Conservation (phyloP, 2,797 vertebrate species). For the Sebastiscus albofasciatus region DNA sequence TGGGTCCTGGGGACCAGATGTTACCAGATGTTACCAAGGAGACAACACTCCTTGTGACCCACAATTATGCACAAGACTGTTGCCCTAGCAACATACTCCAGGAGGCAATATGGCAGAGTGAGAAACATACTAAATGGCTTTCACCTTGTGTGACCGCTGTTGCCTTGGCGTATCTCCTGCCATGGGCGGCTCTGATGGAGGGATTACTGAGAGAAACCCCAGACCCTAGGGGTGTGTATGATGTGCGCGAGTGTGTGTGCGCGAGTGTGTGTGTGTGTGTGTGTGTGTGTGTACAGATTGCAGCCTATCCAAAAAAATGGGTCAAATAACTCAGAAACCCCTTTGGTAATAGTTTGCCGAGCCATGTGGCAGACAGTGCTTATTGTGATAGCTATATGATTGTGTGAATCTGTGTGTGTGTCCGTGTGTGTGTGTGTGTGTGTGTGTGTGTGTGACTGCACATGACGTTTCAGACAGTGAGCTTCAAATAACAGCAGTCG, state of each 20-base stretch:
- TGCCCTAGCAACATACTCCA: slow-evolving; percentile 64
- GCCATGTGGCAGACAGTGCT: slow-evolving; percentile 32
- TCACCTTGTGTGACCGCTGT: slow-evolving; percentile 70
- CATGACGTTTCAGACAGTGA: not conserved
- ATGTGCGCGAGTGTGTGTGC: slow-evolving; percentile 10
- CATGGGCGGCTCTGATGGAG: slow-evolving; percentile 46
- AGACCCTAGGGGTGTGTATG: slow-evolving; percentile 20
- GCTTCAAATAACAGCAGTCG: not conserved
- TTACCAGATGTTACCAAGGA: slow-evolving; percentile 63
- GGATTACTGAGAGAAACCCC: slow-evolving; percentile 61
- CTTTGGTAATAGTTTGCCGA: slow-evolving; percentile 42
- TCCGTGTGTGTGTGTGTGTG: not conserved
- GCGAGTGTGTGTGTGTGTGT: slow-evolving; percentile 3
- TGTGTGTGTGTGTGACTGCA: not conserved
- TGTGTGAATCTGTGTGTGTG: not conserved
- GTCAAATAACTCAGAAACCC: slow-evolving; percentile 52
- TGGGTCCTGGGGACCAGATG: slow-evolving; percentile 81
- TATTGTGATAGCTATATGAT: slow-evolving; percentile 5
- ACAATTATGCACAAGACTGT: slow-evolving; percentile 62
- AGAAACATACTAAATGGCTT: slow-evolving; percentile 59
- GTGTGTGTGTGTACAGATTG: slow-evolving; percentile 40
- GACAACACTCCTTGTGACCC: slow-evolving; percentile 51
- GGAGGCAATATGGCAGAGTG: slow-evolving; percentile 37
- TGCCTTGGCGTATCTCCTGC: slow-evolving; percentile 45
- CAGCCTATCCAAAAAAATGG: slow-evolving; percentile 57